phyloP scores from a whole-genome alignment of 2,888 invertebrate species.

The Sisyra nigra region DNA sequence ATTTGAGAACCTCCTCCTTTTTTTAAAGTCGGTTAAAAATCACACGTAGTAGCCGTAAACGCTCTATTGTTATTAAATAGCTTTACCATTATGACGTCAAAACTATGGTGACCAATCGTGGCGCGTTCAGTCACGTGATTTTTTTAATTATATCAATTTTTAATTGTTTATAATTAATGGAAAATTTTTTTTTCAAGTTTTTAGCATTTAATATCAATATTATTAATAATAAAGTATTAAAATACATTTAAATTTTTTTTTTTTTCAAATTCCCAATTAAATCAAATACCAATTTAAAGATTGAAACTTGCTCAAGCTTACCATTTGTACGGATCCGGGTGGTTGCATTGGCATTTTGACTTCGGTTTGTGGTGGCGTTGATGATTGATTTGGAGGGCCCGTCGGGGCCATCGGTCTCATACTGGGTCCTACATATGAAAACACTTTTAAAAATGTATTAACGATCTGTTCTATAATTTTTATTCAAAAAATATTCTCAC shows the following conservation, averaged over 20 bases:
- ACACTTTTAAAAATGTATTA: background rate
- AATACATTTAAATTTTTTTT: background rate
- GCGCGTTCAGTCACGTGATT: too few relatives aligned
- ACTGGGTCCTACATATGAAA: conserved; percentile 18
- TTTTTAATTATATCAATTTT: too few relatives aligned
- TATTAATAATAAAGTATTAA: too few relatives aligned
- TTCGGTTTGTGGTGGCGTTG: conserved; percentile 25
- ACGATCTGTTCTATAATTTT: background rate
- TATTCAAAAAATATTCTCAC: background rate
- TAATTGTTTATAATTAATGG: too few relatives aligned
- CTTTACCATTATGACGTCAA: too few relatives aligned
- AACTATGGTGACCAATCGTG: too few relatives aligned
- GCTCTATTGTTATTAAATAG: too few relatives aligned
- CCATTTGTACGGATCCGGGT: conserved; percentile 19
- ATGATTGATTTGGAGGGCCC: conserved; percentile 26
- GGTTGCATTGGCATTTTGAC: conserved; percentile 23
- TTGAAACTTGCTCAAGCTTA: conserved; percentile 18
- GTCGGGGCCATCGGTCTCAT: conserved; percentile 23
- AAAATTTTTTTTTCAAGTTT: too few relatives aligned
- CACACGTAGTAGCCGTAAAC: too few relatives aligned
- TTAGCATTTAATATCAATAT: too few relatives aligned
- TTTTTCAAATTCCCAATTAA: background rate
- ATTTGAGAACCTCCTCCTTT: too few relatives aligned
- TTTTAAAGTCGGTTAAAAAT: background rate
- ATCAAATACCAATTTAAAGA: background rate